Percentiles rank a stretch among this genome's conserved stretches.
Evolutionary conservation across 2,888 invertebrate species (phyloP).

Genomic region (Mesorhabditis belari): DNA sequence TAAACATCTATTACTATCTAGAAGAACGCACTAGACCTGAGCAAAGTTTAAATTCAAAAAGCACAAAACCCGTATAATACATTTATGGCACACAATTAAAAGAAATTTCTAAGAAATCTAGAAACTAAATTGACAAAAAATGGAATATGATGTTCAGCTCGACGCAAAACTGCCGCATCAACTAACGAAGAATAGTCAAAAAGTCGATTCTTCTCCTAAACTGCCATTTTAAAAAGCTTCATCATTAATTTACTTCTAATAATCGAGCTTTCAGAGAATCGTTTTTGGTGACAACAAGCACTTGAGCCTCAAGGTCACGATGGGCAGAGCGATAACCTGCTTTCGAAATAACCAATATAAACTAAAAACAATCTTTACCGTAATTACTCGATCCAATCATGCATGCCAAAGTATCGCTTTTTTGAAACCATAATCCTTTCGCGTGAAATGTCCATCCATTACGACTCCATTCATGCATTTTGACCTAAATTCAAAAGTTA

Average conservation of each 20-base stretch:
- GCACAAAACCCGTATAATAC: not conserved
- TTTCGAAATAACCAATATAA: not conserved
- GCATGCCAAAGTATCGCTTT: slow-evolving; percentile 23
- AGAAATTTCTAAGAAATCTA: slow-evolving; percentile 69
- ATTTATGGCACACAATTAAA: slow-evolving; percentile 57
- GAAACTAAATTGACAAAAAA: slow-evolving; percentile 74
- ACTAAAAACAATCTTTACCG: slow-evolving; percentile 16
- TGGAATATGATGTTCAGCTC: slow-evolving; percentile 67
- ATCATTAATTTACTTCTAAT: slow-evolving; percentile 13
- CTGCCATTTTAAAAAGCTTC: not conserved
- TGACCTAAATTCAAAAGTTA: slow-evolving; percentile 3
- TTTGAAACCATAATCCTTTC: slow-evolving; percentile 48
- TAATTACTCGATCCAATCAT: slow-evolving; percentile 49
- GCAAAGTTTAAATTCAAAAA: not conserved
- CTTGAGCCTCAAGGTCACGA: slow-evolving; percentile 85
- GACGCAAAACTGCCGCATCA: slow-evolving; percentile 60
- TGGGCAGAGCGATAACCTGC: slow-evolving; percentile 61
- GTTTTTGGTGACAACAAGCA: slow-evolving; percentile 77
- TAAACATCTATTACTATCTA: too few species aligned
- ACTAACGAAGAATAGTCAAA: slow-evolving; percentile 60
- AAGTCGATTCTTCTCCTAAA: slow-evolving; percentile 68
- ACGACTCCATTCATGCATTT: slow-evolving; percentile 34
- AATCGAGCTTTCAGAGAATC: slow-evolving; percentile 56
- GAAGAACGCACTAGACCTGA: not conserved
- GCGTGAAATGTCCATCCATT: slow-evolving; percentile 51